These are phyloP conservation scores for Tetraodon nigroviridis DNA, from an alignment of 2,113 vertebrate species.

Conservation along the genomic window DNA sequence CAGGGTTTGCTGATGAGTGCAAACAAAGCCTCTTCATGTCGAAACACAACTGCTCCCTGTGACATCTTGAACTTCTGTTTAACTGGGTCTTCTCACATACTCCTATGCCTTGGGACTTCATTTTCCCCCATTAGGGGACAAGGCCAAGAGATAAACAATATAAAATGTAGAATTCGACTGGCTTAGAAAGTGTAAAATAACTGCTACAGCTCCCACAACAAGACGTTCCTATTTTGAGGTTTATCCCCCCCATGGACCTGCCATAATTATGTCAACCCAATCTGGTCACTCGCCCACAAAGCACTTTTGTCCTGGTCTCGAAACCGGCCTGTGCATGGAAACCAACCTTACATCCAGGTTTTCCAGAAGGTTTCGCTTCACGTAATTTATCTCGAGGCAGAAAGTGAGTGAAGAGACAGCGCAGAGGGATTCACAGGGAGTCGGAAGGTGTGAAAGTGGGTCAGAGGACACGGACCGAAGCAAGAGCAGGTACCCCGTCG, in stretches of 20 bases:
- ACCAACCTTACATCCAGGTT: conserved; percentile 53
- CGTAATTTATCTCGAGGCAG: conserved; percentile 74
- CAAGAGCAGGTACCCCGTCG: conserved; percentile 69
- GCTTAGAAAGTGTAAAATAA: conserved; percentile 69
- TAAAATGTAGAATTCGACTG: conserved; percentile 62
- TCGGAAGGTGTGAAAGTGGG: conserved; percentile 69
- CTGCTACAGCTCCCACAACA: conserved; percentile 44
- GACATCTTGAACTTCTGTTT: conserved; percentile 75
- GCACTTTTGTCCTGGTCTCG: conserved; percentile 27
- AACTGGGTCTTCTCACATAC: conserved; percentile 71
- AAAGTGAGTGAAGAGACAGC: conserved; percentile 44
- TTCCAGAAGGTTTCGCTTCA: conserved; percentile 71
- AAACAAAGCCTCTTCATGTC: conserved; percentile 75
- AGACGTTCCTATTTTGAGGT: conserved; percentile 40
- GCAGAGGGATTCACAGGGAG: conserved; percentile 41
- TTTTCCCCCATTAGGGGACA: conserved; percentile 58
- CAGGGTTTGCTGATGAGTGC: conserved; percentile 76
- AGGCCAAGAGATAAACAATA: conserved; percentile 58
- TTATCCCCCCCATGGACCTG: conserved; percentile 18
- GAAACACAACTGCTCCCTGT: conserved; percentile 72
- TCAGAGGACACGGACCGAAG: conserved; percentile 75
- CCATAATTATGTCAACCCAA: conserved; percentile 41
- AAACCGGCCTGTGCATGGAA: conserved; percentile 51
- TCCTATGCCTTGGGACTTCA: conserved; percentile 70
- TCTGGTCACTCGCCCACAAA: conserved; percentile 20